Evolutionary conservation across 2,113 vertebrate genomes (phyloP).

Genomic region (Neoarius graeffei): DNA sequence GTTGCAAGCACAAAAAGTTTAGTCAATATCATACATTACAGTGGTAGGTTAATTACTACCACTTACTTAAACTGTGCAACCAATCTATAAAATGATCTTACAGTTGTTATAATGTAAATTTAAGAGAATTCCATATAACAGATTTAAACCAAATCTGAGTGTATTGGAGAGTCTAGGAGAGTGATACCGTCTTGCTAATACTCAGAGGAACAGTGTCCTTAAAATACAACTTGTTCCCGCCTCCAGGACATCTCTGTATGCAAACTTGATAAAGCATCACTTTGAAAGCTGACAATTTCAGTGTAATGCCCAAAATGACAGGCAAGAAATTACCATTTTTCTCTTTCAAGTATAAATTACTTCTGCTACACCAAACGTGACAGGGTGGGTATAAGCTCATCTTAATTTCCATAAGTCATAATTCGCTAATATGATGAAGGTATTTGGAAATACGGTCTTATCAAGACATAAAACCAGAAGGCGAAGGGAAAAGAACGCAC

Average conservation of each 20-base stretch:
- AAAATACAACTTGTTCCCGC: not conserved
- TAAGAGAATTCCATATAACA: not conserved
- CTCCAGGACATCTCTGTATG: not conserved
- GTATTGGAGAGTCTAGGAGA: not conserved
- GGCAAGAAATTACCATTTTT: not conserved
- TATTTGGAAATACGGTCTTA: not conserved
- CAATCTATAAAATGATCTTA: not conserved
- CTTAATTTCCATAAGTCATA: not conserved
- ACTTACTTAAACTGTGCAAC: not conserved
- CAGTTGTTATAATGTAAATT: not conserved
- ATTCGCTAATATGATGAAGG: too few species aligned
- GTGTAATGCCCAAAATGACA: not conserved
- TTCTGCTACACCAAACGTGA: not conserved
- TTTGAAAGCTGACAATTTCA: not conserved
- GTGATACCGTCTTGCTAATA: not conserved
- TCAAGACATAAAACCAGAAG: not conserved
- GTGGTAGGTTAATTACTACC: not conserved
- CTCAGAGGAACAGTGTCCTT: conserved; percentile 28
- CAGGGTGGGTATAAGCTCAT: not conserved
- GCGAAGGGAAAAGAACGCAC: not conserved
- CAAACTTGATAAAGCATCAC: not conserved
- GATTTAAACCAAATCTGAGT: not conserved
- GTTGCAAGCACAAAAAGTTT: not conserved
- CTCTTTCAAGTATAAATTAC: not conserved
- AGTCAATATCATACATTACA: not conserved